These are phyloP conservation scores for Lepus timidus DNA, from an alignment of 2,113 vertebrate species.

Conservation along the genomic window DNA sequence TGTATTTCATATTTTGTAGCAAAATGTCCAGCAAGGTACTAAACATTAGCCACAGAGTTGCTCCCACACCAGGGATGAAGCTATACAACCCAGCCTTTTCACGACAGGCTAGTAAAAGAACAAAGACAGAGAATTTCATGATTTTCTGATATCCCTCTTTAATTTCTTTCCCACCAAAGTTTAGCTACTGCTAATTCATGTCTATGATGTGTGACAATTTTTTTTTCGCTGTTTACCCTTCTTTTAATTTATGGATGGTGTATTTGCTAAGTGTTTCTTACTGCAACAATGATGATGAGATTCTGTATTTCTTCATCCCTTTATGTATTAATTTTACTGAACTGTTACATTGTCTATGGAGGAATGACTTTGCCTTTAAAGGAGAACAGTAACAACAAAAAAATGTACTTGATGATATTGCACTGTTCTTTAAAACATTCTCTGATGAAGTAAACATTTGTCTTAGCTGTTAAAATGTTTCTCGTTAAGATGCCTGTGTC, in stretches of 20 bases:
- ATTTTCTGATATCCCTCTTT: not conserved
- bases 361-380: not conserved
- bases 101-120: too few relatives aligned
- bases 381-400: not conserved
- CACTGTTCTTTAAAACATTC: not conserved
- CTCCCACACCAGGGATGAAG: too few relatives aligned
- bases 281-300: not conserved
- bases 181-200: conserved; percentile 6
- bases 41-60: too few relatives aligned
- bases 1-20: not conserved
- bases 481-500: too few relatives aligned
- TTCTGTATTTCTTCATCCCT: not conserved
- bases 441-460: too few relatives aligned
- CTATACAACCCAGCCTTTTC: too few relatives aligned
- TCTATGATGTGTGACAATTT: not conserved
- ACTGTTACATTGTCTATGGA: not conserved
- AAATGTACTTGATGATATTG: not conserved
- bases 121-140: not conserved
- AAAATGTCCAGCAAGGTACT: too few relatives aligned
- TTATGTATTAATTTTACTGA: not conserved
- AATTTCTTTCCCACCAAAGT: not conserved
- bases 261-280: conserved; percentile 12
- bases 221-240: not conserved
- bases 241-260: not conserved
- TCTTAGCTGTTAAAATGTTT: too few relatives aligned